Evolutionary conservation across 2,797 vertebrate species (phyloP).

Genomic region (Squalus acanthias): DNA sequence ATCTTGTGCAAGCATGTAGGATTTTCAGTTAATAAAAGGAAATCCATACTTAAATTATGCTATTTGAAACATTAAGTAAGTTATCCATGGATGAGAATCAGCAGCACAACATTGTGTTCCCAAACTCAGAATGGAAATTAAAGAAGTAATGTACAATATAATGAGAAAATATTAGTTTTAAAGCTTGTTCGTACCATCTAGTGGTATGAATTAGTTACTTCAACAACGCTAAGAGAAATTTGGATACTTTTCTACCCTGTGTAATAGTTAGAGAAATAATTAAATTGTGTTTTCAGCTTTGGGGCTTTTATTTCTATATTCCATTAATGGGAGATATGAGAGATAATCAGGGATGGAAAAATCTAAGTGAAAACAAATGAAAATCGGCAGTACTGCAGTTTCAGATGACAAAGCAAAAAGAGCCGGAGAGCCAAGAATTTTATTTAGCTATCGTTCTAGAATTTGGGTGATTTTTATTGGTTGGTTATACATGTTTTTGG

Average conservation of each 20-base stretch:
- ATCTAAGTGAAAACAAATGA: not conserved
- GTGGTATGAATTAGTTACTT: not conserved
- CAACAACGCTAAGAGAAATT: not conserved
- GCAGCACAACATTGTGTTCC: not conserved
- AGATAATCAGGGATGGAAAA: not conserved
- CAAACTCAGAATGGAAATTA: not conserved
- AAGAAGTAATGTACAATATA: not conserved
- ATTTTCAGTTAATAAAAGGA: not conserved
- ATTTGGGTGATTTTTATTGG: too few species aligned
- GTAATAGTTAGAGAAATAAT: not conserved
- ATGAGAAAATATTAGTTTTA: not conserved
- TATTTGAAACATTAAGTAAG: not conserved
- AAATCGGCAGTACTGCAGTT: not conserved
- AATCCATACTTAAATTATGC: not conserved
- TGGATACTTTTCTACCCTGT: not conserved
- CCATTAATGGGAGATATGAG: not conserved
- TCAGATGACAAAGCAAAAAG: too few species aligned
- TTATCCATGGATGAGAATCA: not conserved
- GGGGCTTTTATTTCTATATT: not conserved
- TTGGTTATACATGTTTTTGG: too few species aligned
- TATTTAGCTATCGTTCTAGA: too few species aligned
- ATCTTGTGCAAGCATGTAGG: not conserved
- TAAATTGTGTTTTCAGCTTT: not conserved
- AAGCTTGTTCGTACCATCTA: slow-evolving; percentile 5
- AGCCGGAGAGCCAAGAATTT: too few species aligned